phyloP scores from a whole-genome alignment of 2,113 vertebrate genomes.

The Riparia riparia region DNA sequence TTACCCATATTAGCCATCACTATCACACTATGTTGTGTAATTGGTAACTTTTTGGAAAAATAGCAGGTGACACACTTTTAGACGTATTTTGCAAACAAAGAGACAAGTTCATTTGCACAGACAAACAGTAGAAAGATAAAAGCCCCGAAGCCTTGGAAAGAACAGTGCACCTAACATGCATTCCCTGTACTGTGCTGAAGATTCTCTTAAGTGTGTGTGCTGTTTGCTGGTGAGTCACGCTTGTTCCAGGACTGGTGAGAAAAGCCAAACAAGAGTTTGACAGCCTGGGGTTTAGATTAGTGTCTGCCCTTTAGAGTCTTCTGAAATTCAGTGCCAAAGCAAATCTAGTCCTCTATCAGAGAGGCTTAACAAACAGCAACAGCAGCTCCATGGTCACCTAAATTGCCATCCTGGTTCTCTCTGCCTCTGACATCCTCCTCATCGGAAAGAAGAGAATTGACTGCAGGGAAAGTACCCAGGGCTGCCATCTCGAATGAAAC shows the following conservation, averaged over 20 bases:
- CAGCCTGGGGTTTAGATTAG: not conserved
- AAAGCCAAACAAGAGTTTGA: not conserved
- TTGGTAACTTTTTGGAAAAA: not conserved
- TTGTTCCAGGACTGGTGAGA: not conserved
- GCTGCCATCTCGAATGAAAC: not conserved
- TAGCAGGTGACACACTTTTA: not conserved
- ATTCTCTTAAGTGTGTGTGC: not conserved
- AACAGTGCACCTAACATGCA: not conserved
- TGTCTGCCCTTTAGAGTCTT: not conserved
- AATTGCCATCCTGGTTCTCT: not conserved
- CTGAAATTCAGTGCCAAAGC: not conserved
- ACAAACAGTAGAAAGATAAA: not conserved
- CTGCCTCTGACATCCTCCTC: not conserved
- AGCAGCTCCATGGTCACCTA: not conserved
- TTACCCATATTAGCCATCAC: not conserved
- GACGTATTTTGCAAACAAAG: not conserved
- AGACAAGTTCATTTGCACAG: not conserved
- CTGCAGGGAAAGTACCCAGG: not conserved
- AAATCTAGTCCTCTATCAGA: not conserved
- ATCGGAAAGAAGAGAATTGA: not conserved
- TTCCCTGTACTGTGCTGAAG: not conserved
- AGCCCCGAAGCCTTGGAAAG: not conserved
- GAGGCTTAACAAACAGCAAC: not conserved
- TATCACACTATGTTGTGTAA: not conserved
- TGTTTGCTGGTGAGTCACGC: slow-evolving; percentile 23